Percentiles rank a stretch among this genome's conserved stretches.
Conservation (phyloP, 2,113 vertebrate species). For the Cyprinodon brontotheroides region DNA sequence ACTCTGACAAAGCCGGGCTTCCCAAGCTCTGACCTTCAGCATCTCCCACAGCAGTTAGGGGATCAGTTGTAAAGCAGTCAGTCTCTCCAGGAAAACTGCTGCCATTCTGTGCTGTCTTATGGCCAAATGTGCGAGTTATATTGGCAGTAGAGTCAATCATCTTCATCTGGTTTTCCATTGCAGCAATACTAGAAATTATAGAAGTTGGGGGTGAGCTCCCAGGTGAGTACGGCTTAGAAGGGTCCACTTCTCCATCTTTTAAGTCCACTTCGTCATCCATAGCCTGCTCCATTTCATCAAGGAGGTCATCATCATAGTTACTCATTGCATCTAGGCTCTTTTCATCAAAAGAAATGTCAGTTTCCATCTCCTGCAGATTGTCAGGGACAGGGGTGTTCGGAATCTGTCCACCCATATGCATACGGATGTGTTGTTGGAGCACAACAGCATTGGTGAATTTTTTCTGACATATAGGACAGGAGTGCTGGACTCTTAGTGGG, state of each 20-base stretch:
- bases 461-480: conserved; percentile 99
- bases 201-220: conserved; percentile 88
- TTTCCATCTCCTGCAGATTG: conserved; percentile 92
- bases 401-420: conserved; percentile 99
- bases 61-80: conserved; percentile 91
- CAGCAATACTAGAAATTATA: conserved; percentile 95
- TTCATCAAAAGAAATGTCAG: conserved; percentile 89
- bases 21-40: conserved; percentile 92
- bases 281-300: conserved; percentile 91
- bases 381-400: conserved; percentile 93
- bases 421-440: conserved; percentile 98
- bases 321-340: conserved; percentile 89
- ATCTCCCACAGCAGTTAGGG: conserved; percentile 86
- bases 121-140: conserved; percentile 84
- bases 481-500: conserved; percentile 96
- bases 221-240: conserved; percentile 85
- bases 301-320: conserved; percentile 89
- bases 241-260: conserved; percentile 83
- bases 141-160: conserved; percentile 94
- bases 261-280: conserved; percentile 90
- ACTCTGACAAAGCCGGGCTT: conserved; percentile 93
- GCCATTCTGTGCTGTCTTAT: conserved; percentile 85
- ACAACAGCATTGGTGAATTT: conserved; percentile 99
- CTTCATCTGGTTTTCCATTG: conserved; percentile 98
- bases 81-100: conserved; percentile 86